phyloP scores from a whole-genome alignment of 2,797 vertebrate species.

The Paramormyrops hopkinsi region DNA sequence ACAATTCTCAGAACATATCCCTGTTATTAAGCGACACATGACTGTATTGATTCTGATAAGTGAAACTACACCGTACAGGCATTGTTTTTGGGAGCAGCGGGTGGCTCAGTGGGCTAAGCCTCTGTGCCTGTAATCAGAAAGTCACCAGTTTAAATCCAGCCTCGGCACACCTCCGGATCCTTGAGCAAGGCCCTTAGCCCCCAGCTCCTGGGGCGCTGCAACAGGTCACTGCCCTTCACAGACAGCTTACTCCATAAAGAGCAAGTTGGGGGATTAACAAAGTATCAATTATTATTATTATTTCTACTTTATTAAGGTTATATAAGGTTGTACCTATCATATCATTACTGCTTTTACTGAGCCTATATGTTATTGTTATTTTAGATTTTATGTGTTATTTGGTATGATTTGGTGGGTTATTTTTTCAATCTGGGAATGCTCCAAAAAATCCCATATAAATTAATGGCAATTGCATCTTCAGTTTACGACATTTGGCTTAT shows the following conservation, averaged over 20 bases:
- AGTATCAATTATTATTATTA: background rate
- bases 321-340: background rate
- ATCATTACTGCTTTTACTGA: background rate
- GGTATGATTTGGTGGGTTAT: background rate
- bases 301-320: background rate
- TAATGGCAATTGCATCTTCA: background rate
- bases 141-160: too few species aligned
- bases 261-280: too few species aligned
- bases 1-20: background rate
- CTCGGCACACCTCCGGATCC: too few species aligned
- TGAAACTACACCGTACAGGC: background rate
- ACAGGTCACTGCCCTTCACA: too few species aligned
- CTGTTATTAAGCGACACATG: background rate
- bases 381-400: background rate
- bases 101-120: too few species aligned
- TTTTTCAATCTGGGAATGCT: background rate
- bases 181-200: too few species aligned
- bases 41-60: background rate
- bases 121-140: too few species aligned
- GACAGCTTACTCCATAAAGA: too few species aligned
- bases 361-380: background rate
- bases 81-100: background rate
- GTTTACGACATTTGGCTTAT: background rate
- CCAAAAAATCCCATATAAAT: background rate
- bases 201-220: too few species aligned